Evolutionary conservation across 2,797 vertebrate species (phyloP), one percentile per base, ranked within the genome.

Genomic region (Meda fulgida): DNA sequence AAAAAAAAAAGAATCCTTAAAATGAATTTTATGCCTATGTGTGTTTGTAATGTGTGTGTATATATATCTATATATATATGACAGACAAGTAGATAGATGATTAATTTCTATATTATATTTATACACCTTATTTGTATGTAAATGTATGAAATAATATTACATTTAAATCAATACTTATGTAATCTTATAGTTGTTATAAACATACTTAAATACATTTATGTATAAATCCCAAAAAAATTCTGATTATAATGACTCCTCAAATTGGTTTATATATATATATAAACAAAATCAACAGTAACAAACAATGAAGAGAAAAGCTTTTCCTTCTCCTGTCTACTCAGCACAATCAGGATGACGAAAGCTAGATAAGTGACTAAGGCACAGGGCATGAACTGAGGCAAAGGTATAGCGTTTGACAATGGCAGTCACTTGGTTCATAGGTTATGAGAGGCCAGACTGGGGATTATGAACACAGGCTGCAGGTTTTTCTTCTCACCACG

Each of bases 401-500:
- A 65, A 79, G 40, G 11, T 40, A 23, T 65, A 19, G 16, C 1
- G 40, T 14, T 29, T 72, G 11, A 73, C 29, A 72, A 58, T n/a
- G 23, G 55, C 19, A 70, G 26, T 84, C 48, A 79, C 63, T 9
- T 60, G 16, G 36, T n/a, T 60, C 19, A 84, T n/a, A 67, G 46
- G 60, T 53, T 72, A 43, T 11, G 40, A 11, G n/a, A 70, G 36
- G 7, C 63, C 31, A 16, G 38, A 58, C 51, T 34, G 65, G 19
- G 21, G 46, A 38, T 29, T 46, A 11, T 55, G 60, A 69, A 36
- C 11, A 8, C 9, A 81, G 26, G 21, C 48, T 40, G 16, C 1
- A n/a, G 1, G 34, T 16, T 21, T 53, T 46, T 38, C 13, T 26
- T 76, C 92, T 92, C 86, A 95, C 97, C 90, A 93, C 85, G 31